Evolutionary conservation across 2,113 vertebrate genomes (phyloP).

Genomic region (Pelecanoides urinatrix): DNA sequence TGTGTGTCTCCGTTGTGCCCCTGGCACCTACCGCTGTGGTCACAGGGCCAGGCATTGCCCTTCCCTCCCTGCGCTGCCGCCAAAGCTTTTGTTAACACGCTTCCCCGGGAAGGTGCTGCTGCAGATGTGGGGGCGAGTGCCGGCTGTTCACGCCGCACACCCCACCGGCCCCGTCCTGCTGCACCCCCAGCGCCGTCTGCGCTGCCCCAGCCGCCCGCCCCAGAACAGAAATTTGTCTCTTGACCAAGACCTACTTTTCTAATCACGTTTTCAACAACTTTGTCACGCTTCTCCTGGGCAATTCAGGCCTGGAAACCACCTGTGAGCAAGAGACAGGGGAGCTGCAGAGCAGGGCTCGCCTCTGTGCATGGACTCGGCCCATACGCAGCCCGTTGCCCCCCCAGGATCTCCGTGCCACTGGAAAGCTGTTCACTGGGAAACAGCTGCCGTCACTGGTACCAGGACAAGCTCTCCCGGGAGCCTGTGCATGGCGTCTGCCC

Average conservation of each 20-base stretch:
- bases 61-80: not conserved
- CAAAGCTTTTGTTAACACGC: fast-evolving
- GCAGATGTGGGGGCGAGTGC: not conserved
- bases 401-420: not conserved
- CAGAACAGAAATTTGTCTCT: fast-evolving
- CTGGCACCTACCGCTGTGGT: not conserved
- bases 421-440: not conserved
- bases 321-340: not conserved
- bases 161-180: not conserved
- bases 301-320: not conserved
- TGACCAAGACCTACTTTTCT: not conserved
- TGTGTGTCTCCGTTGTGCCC: not conserved
- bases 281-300: not conserved
- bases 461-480: not conserved
- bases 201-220: not conserved
- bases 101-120: not conserved
- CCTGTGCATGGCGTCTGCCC: fast-evolving
- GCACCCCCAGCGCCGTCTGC: not conserved
- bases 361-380: fast-evolving
- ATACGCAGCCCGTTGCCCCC: fast-evolving
- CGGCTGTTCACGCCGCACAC: fast-evolving
- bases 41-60: not conserved
- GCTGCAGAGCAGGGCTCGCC: not conserved
- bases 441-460: not conserved
- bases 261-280: not conserved